phyloP scores from a whole-genome alignment of 92 coral and sea anemone species.

The Paragorgia papillata region DNA sequence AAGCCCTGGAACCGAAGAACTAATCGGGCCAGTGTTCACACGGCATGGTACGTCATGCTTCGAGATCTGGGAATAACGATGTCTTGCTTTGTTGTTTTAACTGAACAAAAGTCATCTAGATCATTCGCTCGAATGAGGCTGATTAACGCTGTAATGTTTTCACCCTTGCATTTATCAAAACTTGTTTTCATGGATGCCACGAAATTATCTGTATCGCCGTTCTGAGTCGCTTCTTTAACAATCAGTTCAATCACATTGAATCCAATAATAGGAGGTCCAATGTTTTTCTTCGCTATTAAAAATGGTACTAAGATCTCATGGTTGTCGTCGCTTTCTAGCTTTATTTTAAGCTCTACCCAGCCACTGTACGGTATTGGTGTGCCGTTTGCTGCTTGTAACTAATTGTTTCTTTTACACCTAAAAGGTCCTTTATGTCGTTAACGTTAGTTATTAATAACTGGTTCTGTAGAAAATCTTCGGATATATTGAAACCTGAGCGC shows the following conservation, averaged over 20 bases:
- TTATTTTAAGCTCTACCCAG: constrained; percentile 63
- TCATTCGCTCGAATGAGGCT: background rate
- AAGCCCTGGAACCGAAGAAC: constrained; percentile 24
- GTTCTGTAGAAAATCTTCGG: constrained; percentile 47
- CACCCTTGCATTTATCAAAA: background rate
- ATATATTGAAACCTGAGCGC: constrained; percentile 66
- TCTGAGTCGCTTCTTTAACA: constrained; percentile 45
- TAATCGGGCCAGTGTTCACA: constrained; percentile 32
- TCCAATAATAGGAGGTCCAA: constrained; percentile 70
- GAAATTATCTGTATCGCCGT: constrained; percentile 35
- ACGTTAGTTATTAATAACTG: constrained; percentile 8
- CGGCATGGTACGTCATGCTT: constrained; percentile 14
- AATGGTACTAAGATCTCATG: constrained; percentile 61
- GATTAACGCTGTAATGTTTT: background rate
- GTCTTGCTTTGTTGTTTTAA: constrained; percentile 20
- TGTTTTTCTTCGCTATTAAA: constrained; percentile 56
- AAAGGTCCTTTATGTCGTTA: constrained; percentile 26
- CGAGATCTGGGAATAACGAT: constrained; percentile 7
- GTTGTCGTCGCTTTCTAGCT: constrained; percentile 1
- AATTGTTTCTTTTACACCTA: constrained; percentile 34
- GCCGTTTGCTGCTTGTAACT: constrained; percentile 74
- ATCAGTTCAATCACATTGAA: constrained; percentile 72
- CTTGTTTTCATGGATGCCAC: constrained; percentile 9
- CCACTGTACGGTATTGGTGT: constrained; percentile 66
- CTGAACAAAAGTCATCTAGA: constrained; percentile 7